phyloP scores from a whole-genome alignment of 2,797 vertebrate genomes.

The Clarias fuscus region DNA sequence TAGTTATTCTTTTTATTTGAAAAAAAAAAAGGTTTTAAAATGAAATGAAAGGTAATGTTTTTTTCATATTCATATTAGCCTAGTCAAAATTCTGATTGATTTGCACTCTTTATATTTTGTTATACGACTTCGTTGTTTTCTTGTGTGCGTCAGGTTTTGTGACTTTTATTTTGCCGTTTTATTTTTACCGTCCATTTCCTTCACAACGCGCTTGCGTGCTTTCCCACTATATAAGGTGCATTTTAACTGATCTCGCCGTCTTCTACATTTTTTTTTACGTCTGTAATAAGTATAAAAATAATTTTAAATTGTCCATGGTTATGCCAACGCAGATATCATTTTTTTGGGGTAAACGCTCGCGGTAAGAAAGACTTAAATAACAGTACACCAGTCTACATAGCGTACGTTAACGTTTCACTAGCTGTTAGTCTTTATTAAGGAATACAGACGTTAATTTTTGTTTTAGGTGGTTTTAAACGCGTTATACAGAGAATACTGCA shows the following conservation, averaged over 20 bases:
- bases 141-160: background rate
- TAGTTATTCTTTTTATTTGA: too few species aligned
- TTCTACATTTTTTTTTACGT: background rate
- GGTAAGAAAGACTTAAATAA: background rate
- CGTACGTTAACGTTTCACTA: background rate
- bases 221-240: background rate
- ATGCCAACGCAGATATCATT: background rate
- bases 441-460: background rate
- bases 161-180: constrained; percentile 19
- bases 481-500: background rate
- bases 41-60: too few species aligned
- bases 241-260: background rate
- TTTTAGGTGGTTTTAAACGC: background rate
- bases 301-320: background rate
- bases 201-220: background rate
- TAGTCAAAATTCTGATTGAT: too few species aligned
- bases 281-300: background rate
- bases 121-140: background rate
- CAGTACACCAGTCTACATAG: background rate
- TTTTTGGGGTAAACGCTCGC: background rate
- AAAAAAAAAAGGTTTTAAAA: too few species aligned
- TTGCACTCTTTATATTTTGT: too few species aligned
- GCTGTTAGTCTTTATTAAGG: background rate
- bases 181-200: background rate
- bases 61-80: too few species aligned